Base-by-base conservation (phyloP, 2,797 vertebrate species). In the Diplodus puntazzo region DNA sequence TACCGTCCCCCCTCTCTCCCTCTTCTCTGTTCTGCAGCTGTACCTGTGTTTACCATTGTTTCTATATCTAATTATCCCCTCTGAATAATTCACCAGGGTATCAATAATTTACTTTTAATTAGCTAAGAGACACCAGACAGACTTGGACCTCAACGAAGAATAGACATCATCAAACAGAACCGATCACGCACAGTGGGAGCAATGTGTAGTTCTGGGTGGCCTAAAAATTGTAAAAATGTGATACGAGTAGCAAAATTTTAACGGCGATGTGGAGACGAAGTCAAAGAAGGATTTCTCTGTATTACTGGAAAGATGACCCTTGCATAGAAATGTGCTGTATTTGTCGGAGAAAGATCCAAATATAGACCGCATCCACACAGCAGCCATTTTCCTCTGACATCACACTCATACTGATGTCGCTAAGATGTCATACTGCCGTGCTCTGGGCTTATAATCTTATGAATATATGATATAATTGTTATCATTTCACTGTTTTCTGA, bases 51-150 rank as follows among this genome's bases (percentile, higher is more conserved):
- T 93, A 92, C 92, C 90, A 88, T 89, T 87, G 85, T 89, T 92
- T 93, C 89, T 82, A 87, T 89, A 81, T 88, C 92, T 94, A 92
- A 94, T 95, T 92, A 94, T 90, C 82, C 74, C 75, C 61, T 53
- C 82, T 95, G 90, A 94, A 95, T 95, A 93, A 95, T 95, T 94
- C 74, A 95, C 74, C 12, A 75, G 73, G 85, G 67, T 84, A 95
- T 95, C 91, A 95, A 95, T 95, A 94, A 95, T 95, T 94, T 84
- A 95, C 85, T 88, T 88, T 94, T 95, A 95, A 95, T 95, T 94
- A 95, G 89, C 92, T 87, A 80, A 91, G 91, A 91, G 89, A 90
- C 87, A 87, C 67, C 84, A 85, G 79, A 83, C 73, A 76, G 80
- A 73, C 69, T 52, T 81, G 80, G 75, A 82, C 75, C 73, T 57